Conservation (phyloP, 2,113 vertebrate species). For the Ivindomyrus marchei region DNA sequence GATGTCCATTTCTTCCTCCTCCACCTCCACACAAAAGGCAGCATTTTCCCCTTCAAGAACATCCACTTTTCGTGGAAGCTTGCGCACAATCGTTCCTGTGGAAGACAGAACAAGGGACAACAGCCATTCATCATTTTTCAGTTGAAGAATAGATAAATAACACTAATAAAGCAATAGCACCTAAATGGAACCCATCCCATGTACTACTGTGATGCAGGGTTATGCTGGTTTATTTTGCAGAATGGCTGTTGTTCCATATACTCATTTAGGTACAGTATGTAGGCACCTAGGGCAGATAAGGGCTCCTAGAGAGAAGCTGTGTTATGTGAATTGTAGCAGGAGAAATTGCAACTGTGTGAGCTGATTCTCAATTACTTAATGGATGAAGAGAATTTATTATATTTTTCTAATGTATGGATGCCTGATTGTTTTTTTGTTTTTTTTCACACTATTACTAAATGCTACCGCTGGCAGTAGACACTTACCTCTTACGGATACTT, state of each 20-base stretch:
- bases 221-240: not conserved
- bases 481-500: conserved; percentile 89
- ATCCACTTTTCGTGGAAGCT: conserved; percentile 86
- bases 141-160: not conserved
- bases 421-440: not conserved
- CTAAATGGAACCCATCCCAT: not conserved
- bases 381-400: not conserved
- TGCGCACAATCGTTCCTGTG: conserved; percentile 65
- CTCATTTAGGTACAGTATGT: not conserved
- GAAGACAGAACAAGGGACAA: not conserved
- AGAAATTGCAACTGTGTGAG: not conserved
- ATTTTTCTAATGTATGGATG: not conserved
- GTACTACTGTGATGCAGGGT: not conserved
- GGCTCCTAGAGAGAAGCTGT: not conserved
- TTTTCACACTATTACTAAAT: not conserved
- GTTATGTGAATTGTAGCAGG: not conserved
- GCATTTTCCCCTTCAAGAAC: conserved; percentile 93
- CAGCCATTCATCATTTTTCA: not conserved
- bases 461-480: not conserved
- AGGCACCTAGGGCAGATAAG: not conserved
- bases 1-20: conserved; percentile 72
- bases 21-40: conserved; percentile 85
- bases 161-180: not conserved
- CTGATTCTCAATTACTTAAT: not conserved
- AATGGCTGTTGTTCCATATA: not conserved